These are phyloP conservation scores for Dinothrombium tinctorium DNA, from an alignment of 1,140 invertebrate species.

Conservation along the genomic window DNA sequence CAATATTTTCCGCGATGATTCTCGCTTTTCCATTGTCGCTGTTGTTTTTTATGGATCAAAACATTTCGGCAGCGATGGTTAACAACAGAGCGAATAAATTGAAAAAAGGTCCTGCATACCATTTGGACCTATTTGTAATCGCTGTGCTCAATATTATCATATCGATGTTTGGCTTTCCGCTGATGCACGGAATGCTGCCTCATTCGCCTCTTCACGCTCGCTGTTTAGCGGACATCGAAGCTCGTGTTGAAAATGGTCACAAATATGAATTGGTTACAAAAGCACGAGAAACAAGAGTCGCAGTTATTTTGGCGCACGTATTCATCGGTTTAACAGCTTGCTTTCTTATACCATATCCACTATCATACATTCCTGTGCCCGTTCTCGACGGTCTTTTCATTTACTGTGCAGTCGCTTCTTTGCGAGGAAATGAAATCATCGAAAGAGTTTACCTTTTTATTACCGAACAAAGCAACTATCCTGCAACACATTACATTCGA, in stretches of 20 bases:
- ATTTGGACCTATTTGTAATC: slow-evolving; percentile 13
- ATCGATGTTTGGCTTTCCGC: slow-evolving; percentile 34
- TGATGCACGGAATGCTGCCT: slow-evolving; percentile 36
- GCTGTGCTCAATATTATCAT: slow-evolving; percentile 31
- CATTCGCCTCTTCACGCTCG: slow-evolving; percentile 38
- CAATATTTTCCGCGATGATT: slow-evolving; percentile 18
- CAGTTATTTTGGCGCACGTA: slow-evolving; percentile 32
- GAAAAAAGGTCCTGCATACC: slow-evolving; percentile 12
- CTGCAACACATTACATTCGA: slow-evolving; percentile 38
- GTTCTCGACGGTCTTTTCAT: slow-evolving; percentile 38
- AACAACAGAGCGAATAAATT: slow-evolving; percentile 25
- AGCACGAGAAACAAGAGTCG: slow-evolving; percentile 34
- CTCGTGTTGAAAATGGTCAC: slow-evolving; percentile 35
- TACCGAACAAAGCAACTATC: slow-evolving; percentile 39
- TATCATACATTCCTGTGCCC: slow-evolving; percentile 33
- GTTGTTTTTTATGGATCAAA: slow-evolving; percentile 32
- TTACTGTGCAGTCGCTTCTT: slow-evolving; percentile 36
- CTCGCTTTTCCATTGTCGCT: slow-evolving; percentile 28
- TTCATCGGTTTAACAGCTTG: slow-evolving; percentile 35
- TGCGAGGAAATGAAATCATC: slow-evolving; percentile 38
- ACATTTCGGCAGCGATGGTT: slow-evolving; percentile 28
- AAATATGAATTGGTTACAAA: slow-evolving; percentile 35
- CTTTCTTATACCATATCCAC: slow-evolving; percentile 31
- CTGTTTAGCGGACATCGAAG: slow-evolving; percentile 36
- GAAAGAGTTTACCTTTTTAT: slow-evolving; percentile 34